These are phyloP conservation scores for Poeciliopsis retropinna DNA, from an alignment of 2,113 vertebrate species.

Conservation along the genomic window DNA sequence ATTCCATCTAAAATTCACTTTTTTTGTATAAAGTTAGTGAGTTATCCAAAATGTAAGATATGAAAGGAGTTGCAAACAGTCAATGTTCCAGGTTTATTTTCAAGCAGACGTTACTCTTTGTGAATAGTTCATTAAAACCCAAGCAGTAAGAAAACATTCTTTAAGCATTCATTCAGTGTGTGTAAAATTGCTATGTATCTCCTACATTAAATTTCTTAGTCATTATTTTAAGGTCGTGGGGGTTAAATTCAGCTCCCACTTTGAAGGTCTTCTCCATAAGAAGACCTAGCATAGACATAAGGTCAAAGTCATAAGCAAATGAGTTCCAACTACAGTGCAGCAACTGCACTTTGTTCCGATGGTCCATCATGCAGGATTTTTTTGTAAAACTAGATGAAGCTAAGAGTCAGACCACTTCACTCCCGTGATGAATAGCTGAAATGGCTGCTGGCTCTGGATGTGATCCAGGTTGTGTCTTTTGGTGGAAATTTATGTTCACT, in stretches of 20 bases:
- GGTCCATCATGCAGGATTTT: slow-evolving; percentile 40
- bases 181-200: slow-evolving; percentile 62
- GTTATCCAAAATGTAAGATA: background rate
- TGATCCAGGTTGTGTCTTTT: slow-evolving; percentile 53
- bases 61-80: background rate
- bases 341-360: slow-evolving; percentile 44
- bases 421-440: slow-evolving; percentile 37
- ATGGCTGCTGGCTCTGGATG: slow-evolving; percentile 46
- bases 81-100: slow-evolving; percentile 62
- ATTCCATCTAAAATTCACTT: background rate
- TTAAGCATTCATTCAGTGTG: slow-evolving; percentile 65
- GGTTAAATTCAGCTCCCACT: slow-evolving; percentile 49
- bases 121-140: slow-evolving; percentile 65
- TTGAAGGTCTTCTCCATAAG: slow-evolving; percentile 61
- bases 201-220: slow-evolving; percentile 50
- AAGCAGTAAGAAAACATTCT: slow-evolving; percentile 70
- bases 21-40: background rate
- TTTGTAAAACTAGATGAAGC: slow-evolving; percentile 42
- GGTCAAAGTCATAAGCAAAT: slow-evolving; percentile 56
- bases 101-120: slow-evolving; percentile 59
- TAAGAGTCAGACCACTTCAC: slow-evolving; percentile 33
- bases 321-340: slow-evolving; percentile 44
- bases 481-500: slow-evolving; percentile 29
- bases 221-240: slow-evolving; percentile 51
- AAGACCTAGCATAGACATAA: slow-evolving; percentile 27